Evolutionary conservation across 2,113 vertebrate genomes (phyloP), one percentile per base, ranked within the genome.

Genomic region (Varanus salvator): DNA sequence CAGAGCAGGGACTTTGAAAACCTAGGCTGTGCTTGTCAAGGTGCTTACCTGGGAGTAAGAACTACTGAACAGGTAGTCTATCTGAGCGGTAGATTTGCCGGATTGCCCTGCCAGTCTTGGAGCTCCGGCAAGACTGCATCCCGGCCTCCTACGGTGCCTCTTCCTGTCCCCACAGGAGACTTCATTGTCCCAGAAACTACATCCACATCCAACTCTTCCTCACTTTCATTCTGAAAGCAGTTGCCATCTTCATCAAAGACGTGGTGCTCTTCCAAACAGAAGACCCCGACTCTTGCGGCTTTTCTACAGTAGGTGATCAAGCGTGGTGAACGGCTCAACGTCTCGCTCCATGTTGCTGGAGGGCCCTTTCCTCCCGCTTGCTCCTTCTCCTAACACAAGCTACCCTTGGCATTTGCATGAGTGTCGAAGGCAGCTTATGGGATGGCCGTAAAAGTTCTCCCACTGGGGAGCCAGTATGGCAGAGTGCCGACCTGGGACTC

Each of bases 181-280:
- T 99, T 78, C 98, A 90, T 83, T 99, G 99, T 92, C 98, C 98
- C 75, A 96, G 99, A 90, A 99, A 99, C 95, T 98, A 98, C 60
- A 98, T 99, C 93, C 99, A 99, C 60, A 95, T 98, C 9, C 99
- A 99, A 91, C 98, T 99, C 75, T 99, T 99, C 74, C 64, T 91
- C 23, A 98, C 98, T 1, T 99, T 99, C n/a, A 99, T 99, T 96
- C 95, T 99, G 90, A 99, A 99, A 95, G 97, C 98, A 0, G 87
- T 96, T 64, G 97, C 98, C 0, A 96, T 99, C 89, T 98, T 99
- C 91, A 95, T 99, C 92, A 99, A 98, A 94, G 99, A 99, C 3
- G 95, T 97, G 0, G 89, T 97, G 6, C 97, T 99, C 78, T 98
- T 99, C 90, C 94, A 92, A 2, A 92, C 95, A 0, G 97, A 97